A percentile compares a stretch with the other conserved stretches of the same genome.
Conservation (phyloP, 2,888 invertebrate species). For the Clusia tigrina region DNA sequence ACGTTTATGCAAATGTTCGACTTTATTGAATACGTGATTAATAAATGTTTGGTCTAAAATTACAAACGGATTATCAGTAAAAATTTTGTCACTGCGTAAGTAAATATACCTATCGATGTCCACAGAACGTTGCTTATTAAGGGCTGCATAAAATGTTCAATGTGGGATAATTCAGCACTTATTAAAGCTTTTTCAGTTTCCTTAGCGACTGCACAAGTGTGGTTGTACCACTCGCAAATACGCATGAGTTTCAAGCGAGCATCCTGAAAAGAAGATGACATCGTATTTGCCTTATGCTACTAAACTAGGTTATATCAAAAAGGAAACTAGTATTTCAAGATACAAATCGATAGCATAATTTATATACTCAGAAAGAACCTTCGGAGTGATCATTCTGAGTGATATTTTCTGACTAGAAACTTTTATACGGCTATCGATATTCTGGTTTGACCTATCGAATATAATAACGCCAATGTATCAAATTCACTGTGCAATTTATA, state of each 20-base stretch:
- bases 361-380: too few relatives aligned
- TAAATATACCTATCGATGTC: constrained; percentile 44
- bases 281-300: too few relatives aligned
- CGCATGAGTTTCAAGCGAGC: constrained; percentile 69
- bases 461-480: too few relatives aligned
- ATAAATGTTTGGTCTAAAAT: constrained; percentile 73
- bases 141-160: constrained; percentile 75
- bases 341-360: too few relatives aligned
- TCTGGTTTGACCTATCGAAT: not conserved
- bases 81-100: not conserved
- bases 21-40: constrained; percentile 71
- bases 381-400: too few relatives aligned
- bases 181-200: constrained; percentile 82
- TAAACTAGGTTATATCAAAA: too few relatives aligned
- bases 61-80: not conserved
- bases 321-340: too few relatives aligned
- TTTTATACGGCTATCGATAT: too few relatives aligned
- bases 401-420: too few relatives aligned
- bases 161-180: constrained; percentile 75
- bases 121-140: constrained; percentile 66
- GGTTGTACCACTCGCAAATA: constrained; percentile 85
- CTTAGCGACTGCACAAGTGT: constrained; percentile 75
- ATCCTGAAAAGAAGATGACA: constrained; percentile 63
- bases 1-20: constrained; percentile 76
- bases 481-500: too few relatives aligned